Percentiles rank a stretch among this genome's conserved stretches.
phyloP scores from a whole-genome alignment of 2,797 vertebrate genomes.

The Orestias chungarensis region DNA sequence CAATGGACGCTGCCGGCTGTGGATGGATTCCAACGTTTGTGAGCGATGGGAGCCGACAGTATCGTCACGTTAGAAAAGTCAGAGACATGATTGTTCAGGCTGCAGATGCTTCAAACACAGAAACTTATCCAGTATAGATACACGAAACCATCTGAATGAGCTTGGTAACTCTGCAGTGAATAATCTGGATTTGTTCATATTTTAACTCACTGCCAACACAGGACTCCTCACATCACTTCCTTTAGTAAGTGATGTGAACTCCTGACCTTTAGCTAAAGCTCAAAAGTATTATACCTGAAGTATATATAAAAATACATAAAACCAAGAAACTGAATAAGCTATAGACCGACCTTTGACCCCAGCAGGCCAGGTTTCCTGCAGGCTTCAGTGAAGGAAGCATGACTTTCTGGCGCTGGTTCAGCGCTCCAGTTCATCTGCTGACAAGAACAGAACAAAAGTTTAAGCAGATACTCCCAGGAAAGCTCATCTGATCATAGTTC shows the following conservation, averaged over 20 bases:
- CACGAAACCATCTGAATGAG: too few species aligned
- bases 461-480: background rate
- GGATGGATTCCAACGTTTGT: too few species aligned
- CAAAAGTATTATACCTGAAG: background rate
- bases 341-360: constrained; percentile 65
- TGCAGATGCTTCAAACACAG: too few species aligned
- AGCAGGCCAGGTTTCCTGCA: constrained; percentile 21
- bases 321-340: background rate
- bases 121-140: too few species aligned
- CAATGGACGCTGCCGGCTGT: too few species aligned
- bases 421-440: constrained; percentile 58
- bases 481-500: background rate
- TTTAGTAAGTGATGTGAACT: background rate
- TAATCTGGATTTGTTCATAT: background rate
- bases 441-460: background rate
- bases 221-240: background rate
- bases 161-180: too few species aligned
- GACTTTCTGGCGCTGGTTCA: constrained; percentile 26
- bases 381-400: constrained; percentile 15
- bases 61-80: too few species aligned
- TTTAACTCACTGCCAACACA: background rate
- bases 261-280: background rate
- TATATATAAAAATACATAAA: background rate
- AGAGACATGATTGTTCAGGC: too few species aligned
- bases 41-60: too few species aligned